Percentiles rank a stretch among this genome's conserved stretches.
These are phyloP conservation scores for Pantelozetes paolii DNA, from an alignment of 2,888 invertebrate species.

Conservation along the genomic window DNA sequence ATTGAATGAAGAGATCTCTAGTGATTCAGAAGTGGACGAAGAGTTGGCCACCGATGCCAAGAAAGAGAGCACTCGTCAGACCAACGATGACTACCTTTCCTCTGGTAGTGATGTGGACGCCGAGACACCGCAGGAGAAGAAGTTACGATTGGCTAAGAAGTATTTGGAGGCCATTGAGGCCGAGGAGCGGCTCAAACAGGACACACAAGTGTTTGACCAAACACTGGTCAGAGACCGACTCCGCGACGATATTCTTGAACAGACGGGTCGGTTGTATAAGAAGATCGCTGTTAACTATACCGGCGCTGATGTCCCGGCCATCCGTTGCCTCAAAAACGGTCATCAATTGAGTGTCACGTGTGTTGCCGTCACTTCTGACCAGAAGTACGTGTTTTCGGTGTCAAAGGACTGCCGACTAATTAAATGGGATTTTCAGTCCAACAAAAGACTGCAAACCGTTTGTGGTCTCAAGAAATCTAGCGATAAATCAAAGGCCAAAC, in stretches of 20 bases:
- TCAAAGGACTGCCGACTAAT: conserved; percentile 82
- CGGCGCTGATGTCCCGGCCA: conserved; percentile 49
- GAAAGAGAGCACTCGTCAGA: not conserved
- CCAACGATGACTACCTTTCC: not conserved
- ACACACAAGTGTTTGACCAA: conserved; percentile 60
- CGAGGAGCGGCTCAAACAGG: conserved; percentile 65
- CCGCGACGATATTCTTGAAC: conserved; percentile 77
- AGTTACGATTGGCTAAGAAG: conserved; percentile 78
- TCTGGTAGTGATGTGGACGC: conserved; percentile 49
- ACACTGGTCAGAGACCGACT: conserved; percentile 67
- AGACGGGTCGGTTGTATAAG: conserved; percentile 71
- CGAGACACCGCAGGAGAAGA: conserved; percentile 85
- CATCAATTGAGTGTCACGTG: conserved; percentile 76
- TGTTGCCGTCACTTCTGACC: conserved; percentile 69
- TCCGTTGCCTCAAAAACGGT: conserved; percentile 60
- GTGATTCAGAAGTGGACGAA: conserved; percentile 20
- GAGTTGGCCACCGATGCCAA: not conserved
- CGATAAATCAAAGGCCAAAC: conserved; percentile 44
- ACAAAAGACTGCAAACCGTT: conserved; percentile 51
- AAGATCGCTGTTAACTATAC: conserved; percentile 63
- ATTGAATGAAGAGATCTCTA: conserved; percentile 39
- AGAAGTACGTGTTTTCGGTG: conserved; percentile 69
- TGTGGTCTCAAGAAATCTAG: conserved; percentile 51
- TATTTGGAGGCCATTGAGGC: conserved; percentile 80
- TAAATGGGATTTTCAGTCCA: conserved; percentile 63